phyloP scores from a whole-genome alignment of 2,113 vertebrate genomes.

The Eidolon helvum region DNA sequence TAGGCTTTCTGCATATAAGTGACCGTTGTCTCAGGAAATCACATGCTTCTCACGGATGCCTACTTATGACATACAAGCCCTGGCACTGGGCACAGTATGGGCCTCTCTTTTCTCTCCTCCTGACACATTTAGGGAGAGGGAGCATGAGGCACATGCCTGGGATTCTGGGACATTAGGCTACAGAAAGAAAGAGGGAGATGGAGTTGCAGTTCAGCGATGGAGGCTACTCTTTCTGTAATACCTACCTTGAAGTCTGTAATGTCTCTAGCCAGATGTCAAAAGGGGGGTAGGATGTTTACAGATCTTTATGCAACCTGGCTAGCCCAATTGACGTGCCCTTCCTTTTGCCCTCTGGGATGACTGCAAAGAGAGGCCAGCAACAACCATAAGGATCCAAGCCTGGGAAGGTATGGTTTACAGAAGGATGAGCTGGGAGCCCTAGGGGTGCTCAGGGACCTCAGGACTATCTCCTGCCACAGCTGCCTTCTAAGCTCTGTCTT shows the following conservation, averaged over 20 bases:
- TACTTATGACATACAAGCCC: background rate
- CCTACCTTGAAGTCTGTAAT: background rate
- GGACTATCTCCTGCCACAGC: background rate
- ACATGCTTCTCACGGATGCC: background rate
- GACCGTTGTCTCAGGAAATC: background rate
- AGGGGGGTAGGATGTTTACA: background rate
- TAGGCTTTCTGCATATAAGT: background rate
- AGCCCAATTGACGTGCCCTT: background rate
- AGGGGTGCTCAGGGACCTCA: background rate
- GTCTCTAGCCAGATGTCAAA: background rate
- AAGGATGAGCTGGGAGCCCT: background rate
- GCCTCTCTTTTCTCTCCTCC: background rate
- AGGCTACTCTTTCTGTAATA: background rate
- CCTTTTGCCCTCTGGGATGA: background rate
- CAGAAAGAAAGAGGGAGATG: background rate
- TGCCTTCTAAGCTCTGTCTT: background rate
- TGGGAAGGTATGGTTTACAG: background rate
- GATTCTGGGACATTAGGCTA: background rate
- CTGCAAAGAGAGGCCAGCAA: background rate
- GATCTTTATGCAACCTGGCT: background rate
- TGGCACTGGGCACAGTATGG: background rate
- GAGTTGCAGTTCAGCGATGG: background rate
- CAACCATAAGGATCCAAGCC: background rate
- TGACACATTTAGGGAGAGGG: background rate
- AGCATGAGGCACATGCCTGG: background rate